Evolutionary conservation across 2,113 vertebrate genomes (phyloP), one percentile per base, ranked within the genome.

Genomic region (Carassius gibelio): DNA sequence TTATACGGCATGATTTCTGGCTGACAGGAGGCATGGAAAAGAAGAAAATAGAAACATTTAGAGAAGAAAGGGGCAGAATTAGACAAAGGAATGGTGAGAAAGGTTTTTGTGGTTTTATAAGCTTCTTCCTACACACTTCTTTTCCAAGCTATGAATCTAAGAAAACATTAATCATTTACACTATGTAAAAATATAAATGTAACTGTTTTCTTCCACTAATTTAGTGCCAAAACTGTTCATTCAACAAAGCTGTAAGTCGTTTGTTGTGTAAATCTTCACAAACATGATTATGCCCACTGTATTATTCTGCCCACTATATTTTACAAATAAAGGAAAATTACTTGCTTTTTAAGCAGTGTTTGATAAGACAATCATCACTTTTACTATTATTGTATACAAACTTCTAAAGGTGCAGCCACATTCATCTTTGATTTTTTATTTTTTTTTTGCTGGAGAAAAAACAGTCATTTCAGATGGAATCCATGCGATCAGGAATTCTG

Each of bases 1-100:
- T 81, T 81, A 80, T 85, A n/a, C 8, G 8, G 4, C 57, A 62
- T 64, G 68, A 81, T 82, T 84, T 82, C 71, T 71, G 42, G 68
- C 68, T 81, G 68, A 68, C 55, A 48, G 64, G 55, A 68, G 72
- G 10, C 14, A 64, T 42, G 71, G 15, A 69, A 50, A 52, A 50
- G 52, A 84, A 68, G 23, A 77, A 78, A 79, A 26, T 55, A 23
- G 61, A 38, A 57, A 68, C 80, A 68, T 52, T 82, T 45, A 36
- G 84, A 74, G 10, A 30, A 74, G 5, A 61, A 85, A 57, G 21
- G 13, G 10, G 19, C 48, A 71, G 13, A 72, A 52, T 23, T 42
- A 59, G 38, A 59, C 14, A 83, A 57, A 83, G 19, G 55, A 52
- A 74, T 50, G 8, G 45, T 5, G 26, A 66, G 38, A 81, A 50